Conservation (phyloP, 2,888 invertebrate species). For the Silvanus unidentatus region DNA sequence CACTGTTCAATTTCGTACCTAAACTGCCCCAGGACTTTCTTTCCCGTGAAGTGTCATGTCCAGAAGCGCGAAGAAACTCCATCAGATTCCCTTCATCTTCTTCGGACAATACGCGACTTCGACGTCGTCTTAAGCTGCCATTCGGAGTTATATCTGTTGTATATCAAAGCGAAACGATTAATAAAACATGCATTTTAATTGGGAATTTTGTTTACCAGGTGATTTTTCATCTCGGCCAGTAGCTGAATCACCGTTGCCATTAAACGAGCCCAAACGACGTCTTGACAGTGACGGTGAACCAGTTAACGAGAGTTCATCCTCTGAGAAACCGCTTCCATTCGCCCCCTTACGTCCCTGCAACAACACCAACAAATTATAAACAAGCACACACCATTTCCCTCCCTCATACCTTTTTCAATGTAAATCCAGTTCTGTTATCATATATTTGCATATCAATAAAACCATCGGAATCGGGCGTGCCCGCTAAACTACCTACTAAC, state of each 20-base stretch:
- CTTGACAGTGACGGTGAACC: slow-evolving; percentile 64
- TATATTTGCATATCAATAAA: slow-evolving; percentile 72
- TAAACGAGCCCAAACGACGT: slow-evolving; percentile 62
- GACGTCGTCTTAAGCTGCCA: slow-evolving; percentile 74
- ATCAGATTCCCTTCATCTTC: slow-evolving; percentile 81
- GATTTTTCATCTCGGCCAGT: slow-evolving; percentile 50
- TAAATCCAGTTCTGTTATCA: slow-evolving; percentile 64
- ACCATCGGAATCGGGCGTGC: slow-evolving; percentile 67
- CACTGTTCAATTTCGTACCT: slow-evolving; percentile 48
- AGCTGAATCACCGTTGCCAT: slow-evolving; percentile 42
- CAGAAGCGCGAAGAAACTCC: slow-evolving; percentile 75
- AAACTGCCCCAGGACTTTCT: slow-evolving; percentile 80
- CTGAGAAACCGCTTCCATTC: slow-evolving; percentile 52
- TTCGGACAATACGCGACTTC: slow-evolving; percentile 75
- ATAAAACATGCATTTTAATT: background rate
- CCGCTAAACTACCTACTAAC: slow-evolving; percentile 60
- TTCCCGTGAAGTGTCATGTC: slow-evolving; percentile 68
- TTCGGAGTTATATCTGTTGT: slow-evolving; percentile 88
- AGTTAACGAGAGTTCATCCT: slow-evolving; percentile 55
- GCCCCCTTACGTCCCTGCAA: slow-evolving; percentile 36
- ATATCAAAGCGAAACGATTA: slow-evolving; percentile 19
- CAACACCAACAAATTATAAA: background rate
- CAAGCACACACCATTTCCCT: too few species aligned
- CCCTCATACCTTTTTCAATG: slow-evolving; percentile 48
- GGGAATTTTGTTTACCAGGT: too few species aligned